These are phyloP conservation scores for Alethe diademata DNA, from an alignment of 2,113 vertebrate genomes.

Conservation along the genomic window DNA sequence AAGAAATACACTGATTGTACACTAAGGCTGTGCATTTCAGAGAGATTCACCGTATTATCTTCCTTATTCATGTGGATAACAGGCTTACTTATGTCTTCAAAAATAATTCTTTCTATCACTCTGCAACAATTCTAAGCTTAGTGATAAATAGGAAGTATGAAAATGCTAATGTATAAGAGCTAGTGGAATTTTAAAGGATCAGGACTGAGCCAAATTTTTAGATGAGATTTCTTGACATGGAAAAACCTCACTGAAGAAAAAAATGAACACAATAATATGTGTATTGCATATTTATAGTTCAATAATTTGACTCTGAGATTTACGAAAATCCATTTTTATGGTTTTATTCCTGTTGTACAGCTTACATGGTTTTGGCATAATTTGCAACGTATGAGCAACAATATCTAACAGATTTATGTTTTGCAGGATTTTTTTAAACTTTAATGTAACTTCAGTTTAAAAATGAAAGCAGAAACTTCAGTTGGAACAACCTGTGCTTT, in stretches of 20 bases:
- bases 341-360: neutral
- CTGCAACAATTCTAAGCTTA: slow-evolving; percentile 39
- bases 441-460: neutral
- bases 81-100: slow-evolving; percentile 65
- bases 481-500: neutral
- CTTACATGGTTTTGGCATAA: neutral
- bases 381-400: neutral
- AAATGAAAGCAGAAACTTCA: neutral
- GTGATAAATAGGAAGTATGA: slow-evolving; percentile 47
- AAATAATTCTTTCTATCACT: slow-evolving; percentile 58
- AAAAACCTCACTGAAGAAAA: slow-evolving; percentile 13
- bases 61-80: slow-evolving; percentile 67
- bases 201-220: slow-evolving; percentile 41
- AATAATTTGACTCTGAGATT: slow-evolving; percentile 48
- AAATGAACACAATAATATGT: neutral
- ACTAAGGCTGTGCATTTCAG: slow-evolving; percentile 48
- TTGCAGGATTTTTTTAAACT: neutral
- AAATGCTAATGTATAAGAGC: slow-evolving; percentile 48
- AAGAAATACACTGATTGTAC: slow-evolving; percentile 57
- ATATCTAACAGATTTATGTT: neutral
- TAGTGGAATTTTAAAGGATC: slow-evolving; percentile 48
- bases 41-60: slow-evolving; percentile 41
- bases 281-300: slow-evolving; percentile 29
- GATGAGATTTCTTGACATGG: slow-evolving; percentile 54
- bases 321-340: neutral